Evolutionary conservation across 2,888 invertebrate species (phyloP).

Genomic region (Caenorhabditis plicata): DNA sequence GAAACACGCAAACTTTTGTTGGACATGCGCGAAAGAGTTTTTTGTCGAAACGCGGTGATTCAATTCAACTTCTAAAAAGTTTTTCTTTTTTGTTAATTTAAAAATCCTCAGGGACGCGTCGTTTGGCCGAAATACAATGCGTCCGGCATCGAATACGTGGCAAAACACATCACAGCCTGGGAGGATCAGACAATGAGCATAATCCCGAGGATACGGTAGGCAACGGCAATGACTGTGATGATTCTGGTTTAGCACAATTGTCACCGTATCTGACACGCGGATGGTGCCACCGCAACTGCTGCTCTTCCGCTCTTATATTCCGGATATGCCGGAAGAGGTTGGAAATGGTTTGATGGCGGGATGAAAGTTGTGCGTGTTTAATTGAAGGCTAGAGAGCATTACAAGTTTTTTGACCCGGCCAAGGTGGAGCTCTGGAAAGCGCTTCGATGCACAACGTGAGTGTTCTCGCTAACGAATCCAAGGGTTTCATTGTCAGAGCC

Average conservation of each 20-base stretch:
- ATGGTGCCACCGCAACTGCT: constrained; percentile 36
- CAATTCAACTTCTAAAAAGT: too few species aligned
- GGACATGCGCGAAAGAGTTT: constrained; percentile 29
- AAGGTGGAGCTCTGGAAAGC: constrained; percentile 43
- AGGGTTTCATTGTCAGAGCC: constrained; percentile 18
- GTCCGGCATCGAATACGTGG: constrained; percentile 31
- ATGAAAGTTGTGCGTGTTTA: too few species aligned
- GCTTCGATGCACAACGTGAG: constrained; percentile 39
- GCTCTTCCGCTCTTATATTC: constrained; percentile 41
- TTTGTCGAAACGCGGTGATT: constrained; percentile 13
- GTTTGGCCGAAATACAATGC: constrained; percentile 33
- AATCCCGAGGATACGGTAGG: constrained; percentile 15
- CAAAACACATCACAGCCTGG: constrained; percentile 26
- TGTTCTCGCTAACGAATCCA: background rate
- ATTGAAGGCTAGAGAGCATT: constrained; percentile 27
- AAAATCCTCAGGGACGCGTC: constrained; percentile 6
- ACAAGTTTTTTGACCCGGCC: constrained; percentile 36
- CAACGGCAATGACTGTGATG: background rate
- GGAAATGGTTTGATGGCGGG: too few species aligned
- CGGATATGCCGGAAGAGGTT: constrained; percentile 36
- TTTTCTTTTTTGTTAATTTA: too few species aligned
- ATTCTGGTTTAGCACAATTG: constrained; percentile 15
- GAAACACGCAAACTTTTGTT: constrained; percentile 18
- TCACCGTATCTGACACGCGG: constrained; percentile 40
- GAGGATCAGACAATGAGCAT: constrained; percentile 24